These are phyloP conservation scores for Nannospalax galili DNA, from an alignment of 2,113 vertebrate species.

Conservation along the genomic window DNA sequence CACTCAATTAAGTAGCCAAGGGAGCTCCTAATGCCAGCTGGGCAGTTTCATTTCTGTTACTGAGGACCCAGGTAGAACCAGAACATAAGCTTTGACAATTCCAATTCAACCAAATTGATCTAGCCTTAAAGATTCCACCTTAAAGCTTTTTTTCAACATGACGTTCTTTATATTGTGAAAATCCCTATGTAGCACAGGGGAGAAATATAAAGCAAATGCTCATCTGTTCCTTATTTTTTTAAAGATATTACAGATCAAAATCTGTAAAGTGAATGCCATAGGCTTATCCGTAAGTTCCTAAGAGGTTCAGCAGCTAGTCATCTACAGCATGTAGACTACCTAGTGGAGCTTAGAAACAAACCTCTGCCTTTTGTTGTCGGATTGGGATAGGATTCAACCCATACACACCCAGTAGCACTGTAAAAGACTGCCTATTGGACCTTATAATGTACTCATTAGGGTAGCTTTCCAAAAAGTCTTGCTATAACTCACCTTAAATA, in stretches of 20 bases:
- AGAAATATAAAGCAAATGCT: slow-evolving; percentile 4
- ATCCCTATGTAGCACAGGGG: neutral
- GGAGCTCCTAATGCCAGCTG: neutral
- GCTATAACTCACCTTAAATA: neutral
- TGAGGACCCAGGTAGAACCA: neutral
- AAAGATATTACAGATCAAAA: neutral
- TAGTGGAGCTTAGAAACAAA: neutral
- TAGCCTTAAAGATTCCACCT: slow-evolving; percentile 11
- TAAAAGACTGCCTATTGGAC: neutral
- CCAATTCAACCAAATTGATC: neutral
- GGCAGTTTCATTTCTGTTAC: neutral
- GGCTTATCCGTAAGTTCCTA: neutral
- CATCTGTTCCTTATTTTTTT: neutral
- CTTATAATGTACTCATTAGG: neutral
- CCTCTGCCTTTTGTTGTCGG: neutral
- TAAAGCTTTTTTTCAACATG: neutral
- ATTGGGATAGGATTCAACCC: neutral
- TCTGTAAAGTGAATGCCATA: neutral
- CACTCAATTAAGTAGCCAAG: neutral
- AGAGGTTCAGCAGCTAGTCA: neutral
- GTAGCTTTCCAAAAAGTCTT: neutral
- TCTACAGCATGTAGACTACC: neutral
- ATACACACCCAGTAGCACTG: neutral
- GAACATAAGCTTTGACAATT: neutral
- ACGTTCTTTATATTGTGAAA: neutral